phyloP scores from a whole-genome alignment of 2,797 vertebrate species.

The Florisuga fusca region DNA sequence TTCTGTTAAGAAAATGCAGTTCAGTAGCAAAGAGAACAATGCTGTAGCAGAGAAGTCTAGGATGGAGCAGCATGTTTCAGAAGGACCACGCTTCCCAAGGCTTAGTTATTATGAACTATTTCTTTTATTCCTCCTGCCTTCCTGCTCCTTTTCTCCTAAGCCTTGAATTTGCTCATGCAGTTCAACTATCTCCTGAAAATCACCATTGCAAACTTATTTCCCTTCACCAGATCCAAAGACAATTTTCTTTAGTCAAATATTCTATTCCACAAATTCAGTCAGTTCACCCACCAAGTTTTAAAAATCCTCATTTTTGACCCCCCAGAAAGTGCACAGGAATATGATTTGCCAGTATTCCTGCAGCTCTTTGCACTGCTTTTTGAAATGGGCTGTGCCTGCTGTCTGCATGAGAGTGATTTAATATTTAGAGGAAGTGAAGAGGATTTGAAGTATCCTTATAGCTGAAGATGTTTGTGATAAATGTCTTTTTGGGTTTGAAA shows the following conservation, averaged over 20 bases:
- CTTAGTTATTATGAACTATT: background rate
- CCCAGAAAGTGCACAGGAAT: conserved; percentile 3
- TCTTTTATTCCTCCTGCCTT: background rate
- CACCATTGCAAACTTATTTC: conserved; percentile 19
- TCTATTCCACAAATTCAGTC: conserved; percentile 9
- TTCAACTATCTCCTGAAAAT: conserved; percentile 31
- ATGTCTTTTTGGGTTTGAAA: conserved; percentile 30
- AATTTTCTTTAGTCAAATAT: conserved; percentile 36
- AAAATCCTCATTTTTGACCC: background rate
- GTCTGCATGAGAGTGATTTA: conserved; percentile 29
- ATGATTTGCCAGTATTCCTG: conserved; percentile 3
- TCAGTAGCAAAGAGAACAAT: background rate
- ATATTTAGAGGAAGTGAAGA: conserved; percentile 10
- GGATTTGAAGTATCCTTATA: conserved; percentile 32
- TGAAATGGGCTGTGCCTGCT: background rate
- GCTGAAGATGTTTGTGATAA: background rate
- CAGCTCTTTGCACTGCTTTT: background rate
- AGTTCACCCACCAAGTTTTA: background rate
- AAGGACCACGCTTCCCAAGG: background rate
- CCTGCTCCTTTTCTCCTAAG: background rate
- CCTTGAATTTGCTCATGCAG: background rate
- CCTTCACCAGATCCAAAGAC: background rate
- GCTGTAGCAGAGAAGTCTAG: background rate
- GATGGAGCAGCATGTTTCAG: background rate
- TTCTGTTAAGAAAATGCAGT: background rate